Evolutionary conservation across 1,140 invertebrate species (phyloP).

Genomic region (Limonius californicus): DNA sequence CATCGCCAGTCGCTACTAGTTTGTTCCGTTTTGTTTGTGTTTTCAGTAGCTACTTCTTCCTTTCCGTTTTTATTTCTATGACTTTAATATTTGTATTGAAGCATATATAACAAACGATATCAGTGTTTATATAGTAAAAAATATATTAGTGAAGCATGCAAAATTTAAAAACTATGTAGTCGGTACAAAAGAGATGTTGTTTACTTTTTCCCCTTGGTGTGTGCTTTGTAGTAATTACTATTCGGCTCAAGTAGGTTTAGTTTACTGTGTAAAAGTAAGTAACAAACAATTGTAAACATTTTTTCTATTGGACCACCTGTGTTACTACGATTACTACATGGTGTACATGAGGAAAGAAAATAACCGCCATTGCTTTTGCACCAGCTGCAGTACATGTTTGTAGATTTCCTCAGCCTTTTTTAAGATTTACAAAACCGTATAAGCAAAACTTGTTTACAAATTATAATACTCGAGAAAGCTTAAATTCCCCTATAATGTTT

Average conservation of each 20-base stretch:
- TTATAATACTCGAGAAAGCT: background rate
- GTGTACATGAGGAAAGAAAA: too few relatives aligned
- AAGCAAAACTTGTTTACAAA: background rate
- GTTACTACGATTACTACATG: too few relatives aligned
- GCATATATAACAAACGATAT: slow-evolving; percentile 11
- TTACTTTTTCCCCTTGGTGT: too few relatives aligned
- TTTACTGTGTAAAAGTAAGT: too few relatives aligned
- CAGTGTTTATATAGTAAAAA: slow-evolving; percentile 10
- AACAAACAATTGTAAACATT: too few relatives aligned
- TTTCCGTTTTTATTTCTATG: background rate
- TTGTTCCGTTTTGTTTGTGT: slow-evolving; percentile 1
- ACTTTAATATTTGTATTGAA: slow-evolving; percentile 1
- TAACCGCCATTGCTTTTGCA: background rate
- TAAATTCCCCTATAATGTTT: background rate
- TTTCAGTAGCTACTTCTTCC: background rate
- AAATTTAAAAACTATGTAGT: background rate
- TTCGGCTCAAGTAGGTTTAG: background rate
- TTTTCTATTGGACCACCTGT: too few relatives aligned
- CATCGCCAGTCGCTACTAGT: slow-evolving; percentile 35
- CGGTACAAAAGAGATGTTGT: background rate
- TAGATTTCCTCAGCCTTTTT: background rate
- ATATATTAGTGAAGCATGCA: slow-evolving; percentile 1
- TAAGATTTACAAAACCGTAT: background rate
- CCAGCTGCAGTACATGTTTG: background rate
- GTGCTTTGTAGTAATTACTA: background rate